Conservation (phyloP, 2,113 vertebrate genomes). For the Cyprinodon tularosa region DNA sequence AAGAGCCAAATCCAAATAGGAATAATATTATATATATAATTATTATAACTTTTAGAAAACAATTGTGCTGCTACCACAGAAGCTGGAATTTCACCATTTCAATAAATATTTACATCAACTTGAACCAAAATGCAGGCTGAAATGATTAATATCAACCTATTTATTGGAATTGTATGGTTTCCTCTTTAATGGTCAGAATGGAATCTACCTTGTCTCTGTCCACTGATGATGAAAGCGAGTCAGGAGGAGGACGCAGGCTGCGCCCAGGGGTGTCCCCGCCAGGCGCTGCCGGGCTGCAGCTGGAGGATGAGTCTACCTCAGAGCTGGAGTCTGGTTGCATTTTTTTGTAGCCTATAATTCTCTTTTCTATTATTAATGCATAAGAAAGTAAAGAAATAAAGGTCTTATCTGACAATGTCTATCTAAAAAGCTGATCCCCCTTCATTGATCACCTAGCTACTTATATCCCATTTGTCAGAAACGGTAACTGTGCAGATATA, state of each 20-base stretch:
- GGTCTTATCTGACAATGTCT: background rate
- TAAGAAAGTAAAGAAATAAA: conserved; percentile 12
- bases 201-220: conserved; percentile 83
- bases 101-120: background rate
- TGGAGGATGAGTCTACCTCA: conserved; percentile 89
- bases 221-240: conserved; percentile 86
- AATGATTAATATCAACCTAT: background rate
- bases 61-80: background rate
- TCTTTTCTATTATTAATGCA: conserved; percentile 39
- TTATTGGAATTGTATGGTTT: background rate
- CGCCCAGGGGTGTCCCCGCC: conserved; percentile 88
- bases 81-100: background rate
- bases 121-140: background rate
- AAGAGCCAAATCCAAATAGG: conserved; percentile 49
- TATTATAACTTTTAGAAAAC: background rate
- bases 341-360: conserved; percentile 20
- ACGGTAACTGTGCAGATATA: conserved; percentile 69
- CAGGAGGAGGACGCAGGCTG: conserved; percentile 84
- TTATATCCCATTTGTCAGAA: conserved; percentile 65
- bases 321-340: conserved; percentile 87
- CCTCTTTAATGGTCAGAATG: conserved; percentile 20
- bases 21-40: background rate
- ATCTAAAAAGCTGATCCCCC: conserved; percentile 4
- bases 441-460: conserved; percentile 5
- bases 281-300: conserved; percentile 91